These are phyloP conservation scores for Miniopterus natalensis DNA, from an alignment of 2,113 vertebrate genomes.

Conservation along the genomic window DNA sequence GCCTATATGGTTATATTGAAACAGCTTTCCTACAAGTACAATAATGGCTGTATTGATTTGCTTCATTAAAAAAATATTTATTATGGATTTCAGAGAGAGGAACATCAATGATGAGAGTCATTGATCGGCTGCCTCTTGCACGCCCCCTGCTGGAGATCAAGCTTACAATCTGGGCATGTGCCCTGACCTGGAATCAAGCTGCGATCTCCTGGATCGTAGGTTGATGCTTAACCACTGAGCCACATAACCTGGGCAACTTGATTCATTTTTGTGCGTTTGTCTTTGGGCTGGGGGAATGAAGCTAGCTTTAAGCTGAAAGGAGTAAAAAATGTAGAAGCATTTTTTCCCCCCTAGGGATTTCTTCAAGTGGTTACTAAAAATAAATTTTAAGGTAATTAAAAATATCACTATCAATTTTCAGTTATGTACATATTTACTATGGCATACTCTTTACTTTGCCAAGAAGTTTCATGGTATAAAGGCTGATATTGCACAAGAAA, in stretches of 20 bases:
- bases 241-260: no score
- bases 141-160: no score
- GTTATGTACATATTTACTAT: neutral
- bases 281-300: accelerated
- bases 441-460: neutral
- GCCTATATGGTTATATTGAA: neutral
- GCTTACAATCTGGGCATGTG: no score
- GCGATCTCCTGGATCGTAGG: no score
- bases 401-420: neutral
- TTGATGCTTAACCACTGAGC: no score
- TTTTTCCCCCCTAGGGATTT: neutral
- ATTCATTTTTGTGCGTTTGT: neutral
- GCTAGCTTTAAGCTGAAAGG: neutral
- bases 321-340: neutral
- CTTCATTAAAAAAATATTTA: neutral
- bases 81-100: no score
- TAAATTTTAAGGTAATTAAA: conserved; percentile 32
- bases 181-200: no score
- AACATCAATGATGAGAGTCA: no score
- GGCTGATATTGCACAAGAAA: neutral
- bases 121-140: no score
- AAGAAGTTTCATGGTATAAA: neutral
- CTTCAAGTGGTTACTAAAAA: neutral
- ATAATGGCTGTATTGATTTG: neutral
- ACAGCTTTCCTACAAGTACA: neutral